Evolutionary conservation across 2,888 invertebrate genomes (phyloP).

Genomic region (Stegophylla sp.): DNA sequence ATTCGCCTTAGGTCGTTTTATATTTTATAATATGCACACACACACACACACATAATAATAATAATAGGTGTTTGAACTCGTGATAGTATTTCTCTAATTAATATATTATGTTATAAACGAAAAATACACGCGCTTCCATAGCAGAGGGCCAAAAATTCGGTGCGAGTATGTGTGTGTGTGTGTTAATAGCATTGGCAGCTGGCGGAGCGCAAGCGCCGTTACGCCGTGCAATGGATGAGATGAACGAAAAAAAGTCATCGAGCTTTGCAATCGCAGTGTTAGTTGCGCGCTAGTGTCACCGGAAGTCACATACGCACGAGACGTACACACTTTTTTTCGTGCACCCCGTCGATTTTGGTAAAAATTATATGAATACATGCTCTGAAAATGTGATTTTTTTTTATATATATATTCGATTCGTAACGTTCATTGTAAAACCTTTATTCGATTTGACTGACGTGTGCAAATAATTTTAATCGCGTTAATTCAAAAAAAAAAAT

Average conservation of each 20-base stretch:
- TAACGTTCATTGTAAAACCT: neutral
- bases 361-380: constrained; percentile 1
- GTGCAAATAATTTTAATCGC: neutral
- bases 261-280: constrained; percentile 45
- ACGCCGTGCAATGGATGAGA: constrained; percentile 26
- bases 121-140: neutral
- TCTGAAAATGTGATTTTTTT: neutral
- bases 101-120: neutral
- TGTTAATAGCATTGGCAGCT: constrained; percentile 38
- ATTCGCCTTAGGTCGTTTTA: neutral
- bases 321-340: constrained; percentile 6
- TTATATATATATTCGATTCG: neutral
- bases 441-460: neutral
- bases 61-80: too few species aligned
- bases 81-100: neutral
- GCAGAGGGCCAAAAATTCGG: constrained; percentile 22
- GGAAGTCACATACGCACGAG: constrained; percentile 39
- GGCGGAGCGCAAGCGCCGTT: constrained; percentile 45
- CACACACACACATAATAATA: too few species aligned
- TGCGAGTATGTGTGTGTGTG: constrained; percentile 4
- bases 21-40: neutral
- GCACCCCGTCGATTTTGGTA: constrained; percentile 15
- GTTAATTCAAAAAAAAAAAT: neutral
- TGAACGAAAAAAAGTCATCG: constrained; percentile 47
- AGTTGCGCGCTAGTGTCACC: constrained; percentile 53